Evolutionary conservation across 2,888 invertebrate genomes (phyloP).

Genomic region (Phengaris arion): DNA sequence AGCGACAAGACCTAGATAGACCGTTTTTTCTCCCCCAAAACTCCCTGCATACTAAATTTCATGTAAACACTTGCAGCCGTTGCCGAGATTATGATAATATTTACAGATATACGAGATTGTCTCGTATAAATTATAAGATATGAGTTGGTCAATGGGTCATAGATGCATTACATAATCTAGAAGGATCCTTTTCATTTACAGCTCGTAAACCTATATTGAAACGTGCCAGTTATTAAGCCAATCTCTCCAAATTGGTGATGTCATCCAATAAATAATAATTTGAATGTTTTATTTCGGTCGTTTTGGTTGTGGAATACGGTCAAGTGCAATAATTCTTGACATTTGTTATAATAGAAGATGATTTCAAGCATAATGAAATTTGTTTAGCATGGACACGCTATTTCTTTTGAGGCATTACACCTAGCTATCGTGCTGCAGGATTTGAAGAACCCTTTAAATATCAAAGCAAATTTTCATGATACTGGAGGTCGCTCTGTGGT

Average conservation of each 20-base stretch:
- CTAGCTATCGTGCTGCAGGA: background rate
- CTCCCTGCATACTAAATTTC: no score
- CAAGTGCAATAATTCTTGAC: slow-evolving; percentile 29
- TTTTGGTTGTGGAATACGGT: slow-evolving; percentile 32
- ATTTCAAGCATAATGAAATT: background rate
- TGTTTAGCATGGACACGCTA: background rate
- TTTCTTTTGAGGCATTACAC: background rate
- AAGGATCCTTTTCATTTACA: slow-evolving; percentile 9
- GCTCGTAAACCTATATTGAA: slow-evolving; percentile 38
- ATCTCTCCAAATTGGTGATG: slow-evolving; percentile 40
- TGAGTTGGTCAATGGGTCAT: background rate
- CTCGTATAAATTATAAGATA: no score
- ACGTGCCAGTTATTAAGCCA: slow-evolving; percentile 42
- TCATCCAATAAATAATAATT: slow-evolving; percentile 36
- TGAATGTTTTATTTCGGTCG: slow-evolving; percentile 29
- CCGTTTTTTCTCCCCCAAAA: no score
- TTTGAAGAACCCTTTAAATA: background rate
- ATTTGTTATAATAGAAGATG: slow-evolving; percentile 10
- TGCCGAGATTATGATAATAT: no score
- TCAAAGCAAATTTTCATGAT: no score
- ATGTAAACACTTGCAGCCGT: no score
- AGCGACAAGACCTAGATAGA: no score
- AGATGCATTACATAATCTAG: background rate
- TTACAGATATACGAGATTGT: no score
- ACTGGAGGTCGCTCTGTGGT: no score